Percentiles rank a stretch among this genome's conserved stretches.
These are phyloP conservation scores for Arctopsyche grandis DNA, from an alignment of 1,140 invertebrate genomes.

Conservation along the genomic window DNA sequence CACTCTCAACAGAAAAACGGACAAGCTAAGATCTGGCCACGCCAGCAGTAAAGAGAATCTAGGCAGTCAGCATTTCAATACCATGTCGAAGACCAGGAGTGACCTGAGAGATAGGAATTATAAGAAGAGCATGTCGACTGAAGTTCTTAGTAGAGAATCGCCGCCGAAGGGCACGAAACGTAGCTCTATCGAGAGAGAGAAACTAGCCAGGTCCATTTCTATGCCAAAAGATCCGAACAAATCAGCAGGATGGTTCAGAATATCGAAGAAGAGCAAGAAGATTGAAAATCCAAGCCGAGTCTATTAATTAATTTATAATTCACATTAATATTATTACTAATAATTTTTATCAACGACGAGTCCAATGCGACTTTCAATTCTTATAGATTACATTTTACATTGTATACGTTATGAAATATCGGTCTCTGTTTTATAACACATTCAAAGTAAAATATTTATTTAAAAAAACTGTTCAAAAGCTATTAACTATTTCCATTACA, in stretches of 20 bases:
- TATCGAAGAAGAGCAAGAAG: constrained; percentile 71
- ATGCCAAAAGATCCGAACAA: constrained; percentile 76
- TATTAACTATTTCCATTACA: too few species aligned
- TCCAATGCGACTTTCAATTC: too few species aligned
- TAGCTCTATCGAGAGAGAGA: constrained; percentile 60
- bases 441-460: too few species aligned
- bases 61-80: constrained; percentile 61
- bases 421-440: too few species aligned
- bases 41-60: constrained; percentile 63
- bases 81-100: constrained; percentile 64
- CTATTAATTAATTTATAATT: constrained; percentile 54
- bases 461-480: too few species aligned
- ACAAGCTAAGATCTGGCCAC: constrained; percentile 53
- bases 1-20: constrained; percentile 60
- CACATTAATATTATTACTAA: neutral
- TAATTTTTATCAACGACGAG: neutral
- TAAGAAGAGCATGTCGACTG: constrained; percentile 70
- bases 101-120: constrained; percentile 56
- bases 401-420: too few species aligned
- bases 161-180: constrained; percentile 62
- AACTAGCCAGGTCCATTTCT: constrained; percentile 71
- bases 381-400: too few species aligned
- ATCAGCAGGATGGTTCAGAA: constrained; percentile 77
- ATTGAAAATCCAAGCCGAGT: constrained; percentile 63
- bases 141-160: constrained; percentile 67